These are phyloP conservation scores for Priocnemis perturbator DNA, from an alignment of 2,888 invertebrate species.

Conservation along the genomic window DNA sequence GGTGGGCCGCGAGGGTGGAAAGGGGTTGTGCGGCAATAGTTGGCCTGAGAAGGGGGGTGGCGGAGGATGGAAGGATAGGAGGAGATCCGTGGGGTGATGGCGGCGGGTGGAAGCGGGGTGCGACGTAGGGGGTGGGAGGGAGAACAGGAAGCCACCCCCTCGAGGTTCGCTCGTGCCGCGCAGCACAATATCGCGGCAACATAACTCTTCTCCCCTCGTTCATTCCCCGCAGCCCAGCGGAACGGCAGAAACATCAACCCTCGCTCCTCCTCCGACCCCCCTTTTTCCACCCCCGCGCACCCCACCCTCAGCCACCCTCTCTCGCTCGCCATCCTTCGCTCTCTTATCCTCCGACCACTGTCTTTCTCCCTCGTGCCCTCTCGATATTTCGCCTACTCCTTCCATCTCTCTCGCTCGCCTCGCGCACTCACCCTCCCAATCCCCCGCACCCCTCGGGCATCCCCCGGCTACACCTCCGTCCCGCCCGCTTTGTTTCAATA, in stretches of 20 bases:
- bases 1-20: slow-evolving; percentile 38
- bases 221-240: slow-evolving; percentile 62
- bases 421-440: slow-evolving; percentile 24
- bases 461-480: slow-evolving; percentile 56
- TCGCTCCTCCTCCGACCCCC: slow-evolving; percentile 48
- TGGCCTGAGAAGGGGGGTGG: slow-evolving; percentile 2
- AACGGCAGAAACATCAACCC: slow-evolving; percentile 73
- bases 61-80: slow-evolving; percentile 11
- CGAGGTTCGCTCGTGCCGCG: slow-evolving; percentile 70
- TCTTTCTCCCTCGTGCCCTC: slow-evolving; percentile 11
- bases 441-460: slow-evolving; percentile 28
- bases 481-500: slow-evolving; percentile 75
- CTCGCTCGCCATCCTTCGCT: slow-evolving; percentile 18
- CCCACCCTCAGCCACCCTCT: slow-evolving; percentile 21
- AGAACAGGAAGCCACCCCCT: slow-evolving; percentile 55
- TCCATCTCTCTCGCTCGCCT: slow-evolving; percentile 19
- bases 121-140: slow-evolving; percentile 12
- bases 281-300: no score
- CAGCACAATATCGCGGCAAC: slow-evolving; percentile 75
- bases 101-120: not conserved
- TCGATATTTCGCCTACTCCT: slow-evolving; percentile 9
- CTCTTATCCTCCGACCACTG: slow-evolving; percentile 25
- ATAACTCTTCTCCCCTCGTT: slow-evolving; percentile 75
- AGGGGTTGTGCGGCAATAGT: slow-evolving; percentile 22
- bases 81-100: slow-evolving; percentile 12